A percentile compares a stretch with the other conserved stretches of the same genome.
Evolutionary conservation across 2,113 vertebrate species (phyloP).

Genomic region (Caranx ignobilis): DNA sequence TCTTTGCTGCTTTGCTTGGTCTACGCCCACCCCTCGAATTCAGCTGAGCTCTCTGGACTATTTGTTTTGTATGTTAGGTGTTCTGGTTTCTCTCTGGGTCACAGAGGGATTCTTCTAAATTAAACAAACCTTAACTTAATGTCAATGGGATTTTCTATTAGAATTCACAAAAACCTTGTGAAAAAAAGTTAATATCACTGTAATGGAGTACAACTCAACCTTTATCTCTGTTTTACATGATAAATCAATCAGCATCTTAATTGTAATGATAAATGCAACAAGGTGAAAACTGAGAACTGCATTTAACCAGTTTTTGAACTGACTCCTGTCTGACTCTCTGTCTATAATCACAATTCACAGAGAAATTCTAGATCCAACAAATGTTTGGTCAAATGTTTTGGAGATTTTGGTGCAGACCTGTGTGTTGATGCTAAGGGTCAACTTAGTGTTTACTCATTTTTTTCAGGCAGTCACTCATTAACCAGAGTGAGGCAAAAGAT

Average conservation of each 20-base stretch:
- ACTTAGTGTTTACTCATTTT: constrained; percentile 59
- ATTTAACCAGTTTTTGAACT: background rate
- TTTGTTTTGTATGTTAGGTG: background rate
- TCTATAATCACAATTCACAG: background rate
- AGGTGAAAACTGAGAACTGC: background rate
- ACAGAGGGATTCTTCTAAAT: background rate
- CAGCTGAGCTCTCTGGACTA: background rate
- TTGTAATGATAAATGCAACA: background rate
- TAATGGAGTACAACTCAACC: background rate
- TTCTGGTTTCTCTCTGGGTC: background rate
- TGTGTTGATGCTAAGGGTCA: constrained; percentile 60
- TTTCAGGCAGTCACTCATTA: constrained; percentile 68
- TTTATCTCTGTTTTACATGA: background rate
- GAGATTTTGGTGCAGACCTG: background rate
- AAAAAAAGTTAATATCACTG: background rate
- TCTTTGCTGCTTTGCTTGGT: constrained; percentile 1
- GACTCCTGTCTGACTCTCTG: background rate
- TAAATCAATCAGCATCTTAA: background rate
- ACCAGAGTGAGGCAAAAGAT: constrained; percentile 46
- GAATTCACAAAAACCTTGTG: background rate
- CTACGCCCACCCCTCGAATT: background rate
- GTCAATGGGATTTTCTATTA: background rate
- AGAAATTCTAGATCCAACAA: too few species aligned
- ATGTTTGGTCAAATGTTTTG: too few species aligned
- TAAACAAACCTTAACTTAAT: background rate